Conservation (phyloP, 2,888 invertebrate genomes). For the Eupithecia tripunctaria region DNA sequence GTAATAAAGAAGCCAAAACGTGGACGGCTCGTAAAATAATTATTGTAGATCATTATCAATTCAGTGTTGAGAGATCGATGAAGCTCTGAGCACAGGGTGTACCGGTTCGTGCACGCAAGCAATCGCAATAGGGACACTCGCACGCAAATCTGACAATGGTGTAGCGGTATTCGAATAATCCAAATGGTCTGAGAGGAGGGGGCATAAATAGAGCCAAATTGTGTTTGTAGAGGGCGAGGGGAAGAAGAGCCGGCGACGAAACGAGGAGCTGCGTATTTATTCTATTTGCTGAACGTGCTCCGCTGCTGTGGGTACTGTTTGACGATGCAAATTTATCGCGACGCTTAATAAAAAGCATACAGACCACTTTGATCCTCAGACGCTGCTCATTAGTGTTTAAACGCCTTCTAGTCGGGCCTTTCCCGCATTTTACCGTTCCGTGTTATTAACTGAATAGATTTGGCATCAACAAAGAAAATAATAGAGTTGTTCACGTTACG, state of each 20-base stretch:
- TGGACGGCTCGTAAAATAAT: constrained; percentile 55
- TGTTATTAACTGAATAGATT: not conserved
- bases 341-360: constrained; percentile 77
- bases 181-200: constrained; percentile 50
- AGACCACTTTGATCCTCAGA: constrained; percentile 76
- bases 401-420: constrained; percentile 6
- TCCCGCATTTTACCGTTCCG: not conserved
- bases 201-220: constrained; percentile 76
- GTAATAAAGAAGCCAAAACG: constrained; percentile 52
- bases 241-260: constrained; percentile 56
- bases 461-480: constrained; percentile 3
- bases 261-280: constrained; percentile 75
- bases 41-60: constrained; percentile 60
- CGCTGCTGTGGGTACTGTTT: constrained; percentile 75
- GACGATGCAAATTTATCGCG: constrained; percentile 82
- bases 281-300: constrained; percentile 82
- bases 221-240: constrained; percentile 70
- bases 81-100: constrained; percentile 49
- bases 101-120: constrained; percentile 62
- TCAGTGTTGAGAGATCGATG: constrained; percentile 60
- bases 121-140: constrained; percentile 45
- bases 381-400: constrained; percentile 66
- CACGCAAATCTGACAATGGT: constrained; percentile 53
- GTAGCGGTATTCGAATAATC: constrained; percentile 50
- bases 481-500: not conserved